phyloP scores from a whole-genome alignment of 2,797 vertebrate species.

The Hippocampus kuda region DNA sequence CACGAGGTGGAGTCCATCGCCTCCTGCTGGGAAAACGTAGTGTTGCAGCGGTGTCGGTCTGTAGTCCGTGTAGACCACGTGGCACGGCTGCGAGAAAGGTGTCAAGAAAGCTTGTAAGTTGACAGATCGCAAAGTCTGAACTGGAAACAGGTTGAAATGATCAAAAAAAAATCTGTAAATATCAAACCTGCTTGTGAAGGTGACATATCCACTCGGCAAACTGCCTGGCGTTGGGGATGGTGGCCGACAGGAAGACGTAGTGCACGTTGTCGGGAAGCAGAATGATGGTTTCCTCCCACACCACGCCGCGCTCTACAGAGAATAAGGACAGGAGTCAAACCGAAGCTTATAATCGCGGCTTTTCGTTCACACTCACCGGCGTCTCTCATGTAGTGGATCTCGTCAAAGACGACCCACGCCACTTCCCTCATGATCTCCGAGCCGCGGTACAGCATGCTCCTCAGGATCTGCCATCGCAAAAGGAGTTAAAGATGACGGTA shows the following conservation, averaged over 20 bases:
- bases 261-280: constrained; percentile 97
- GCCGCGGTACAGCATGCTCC: constrained; percentile 96
- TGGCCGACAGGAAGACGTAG: constrained; percentile 96
- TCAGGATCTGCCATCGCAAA: constrained; percentile 75
- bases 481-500: not conserved
- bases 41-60: constrained; percentile 95
- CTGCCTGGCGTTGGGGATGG: constrained; percentile 94
- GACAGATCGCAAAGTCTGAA: not conserved
- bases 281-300: constrained; percentile 99
- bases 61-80: constrained; percentile 97
- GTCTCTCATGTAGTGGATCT: constrained; percentile 99
- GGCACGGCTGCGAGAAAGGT: constrained; percentile 77
- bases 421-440: constrained; percentile 99
- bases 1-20: constrained; percentile 93
- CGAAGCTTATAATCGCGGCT: not conserved
- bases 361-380: constrained; percentile 59
- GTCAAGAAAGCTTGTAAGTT: constrained; percentile 2
- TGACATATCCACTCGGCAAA: constrained; percentile 99
- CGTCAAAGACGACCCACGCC: constrained; percentile 96
- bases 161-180: not conserved
- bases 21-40: constrained; percentile 96
- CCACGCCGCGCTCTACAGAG: constrained; percentile 82
- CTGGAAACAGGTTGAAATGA: not conserved
- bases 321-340: not conserved
- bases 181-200: constrained; percentile 85